Conservation (phyloP, 2,113 vertebrate genomes). For the Hemibagrus wyckioides region DNA sequence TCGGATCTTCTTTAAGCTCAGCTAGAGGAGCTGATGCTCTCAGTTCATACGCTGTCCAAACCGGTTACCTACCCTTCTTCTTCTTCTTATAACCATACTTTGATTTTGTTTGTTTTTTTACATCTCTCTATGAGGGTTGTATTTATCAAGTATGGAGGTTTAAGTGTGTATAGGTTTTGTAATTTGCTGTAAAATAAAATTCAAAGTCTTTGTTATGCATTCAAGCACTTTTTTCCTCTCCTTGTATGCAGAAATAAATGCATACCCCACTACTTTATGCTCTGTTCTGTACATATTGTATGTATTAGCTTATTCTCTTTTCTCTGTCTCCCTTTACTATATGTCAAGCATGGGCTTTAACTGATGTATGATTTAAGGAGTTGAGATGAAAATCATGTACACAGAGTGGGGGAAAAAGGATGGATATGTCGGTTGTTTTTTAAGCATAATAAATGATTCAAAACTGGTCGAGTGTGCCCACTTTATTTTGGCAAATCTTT, state of each 20-base stretch:
- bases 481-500: background rate
- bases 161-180: conserved; percentile 50
- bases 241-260: conserved; percentile 52
- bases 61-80: background rate
- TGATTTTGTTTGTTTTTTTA: background rate
- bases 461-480: background rate
- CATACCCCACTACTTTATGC: conserved; percentile 60
- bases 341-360: conserved; percentile 67
- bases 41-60: background rate
- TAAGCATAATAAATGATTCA: conserved; percentile 47
- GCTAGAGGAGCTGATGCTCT: background rate
- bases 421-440: conserved; percentile 33
- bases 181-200: conserved; percentile 32
- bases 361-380: conserved; percentile 56
- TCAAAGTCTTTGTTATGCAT: conserved; percentile 59
- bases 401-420: conserved; percentile 25
- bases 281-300: conserved; percentile 60
- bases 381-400: conserved; percentile 56
- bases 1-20: background rate
- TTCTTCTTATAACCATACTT: background rate
- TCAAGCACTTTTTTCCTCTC: conserved; percentile 68
- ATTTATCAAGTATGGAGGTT: conserved; percentile 40
- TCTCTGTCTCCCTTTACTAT: conserved; percentile 42
- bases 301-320: conserved; percentile 56
- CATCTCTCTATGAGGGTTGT: conserved; percentile 47